Evolutionary conservation across 2,797 vertebrate species (phyloP).

Genomic region (Sciurus carolinensis): DNA sequence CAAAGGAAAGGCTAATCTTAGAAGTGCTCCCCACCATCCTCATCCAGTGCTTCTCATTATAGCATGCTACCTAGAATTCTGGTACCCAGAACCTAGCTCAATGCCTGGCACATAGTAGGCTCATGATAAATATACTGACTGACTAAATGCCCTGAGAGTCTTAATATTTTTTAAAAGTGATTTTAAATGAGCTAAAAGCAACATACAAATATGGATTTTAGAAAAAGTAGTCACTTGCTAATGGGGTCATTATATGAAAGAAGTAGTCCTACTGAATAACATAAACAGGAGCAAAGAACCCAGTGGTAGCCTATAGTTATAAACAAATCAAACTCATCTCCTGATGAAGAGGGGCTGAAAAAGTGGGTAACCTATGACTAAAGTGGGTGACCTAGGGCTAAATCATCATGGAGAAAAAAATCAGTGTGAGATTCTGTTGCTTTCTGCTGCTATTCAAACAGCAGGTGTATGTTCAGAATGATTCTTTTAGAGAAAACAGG

Average conservation of each 20-base stretch:
- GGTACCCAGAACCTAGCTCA: background rate
- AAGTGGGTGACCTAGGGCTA: background rate
- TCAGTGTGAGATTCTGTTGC: background rate
- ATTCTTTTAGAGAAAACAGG: conserved; percentile 50
- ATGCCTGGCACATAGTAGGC: background rate
- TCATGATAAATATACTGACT: background rate
- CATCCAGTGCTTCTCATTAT: background rate
- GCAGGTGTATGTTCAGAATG: background rate
- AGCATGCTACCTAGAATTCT: background rate
- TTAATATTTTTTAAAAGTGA: background rate
- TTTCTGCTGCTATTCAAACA: conserved; percentile 45
- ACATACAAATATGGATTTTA: background rate
- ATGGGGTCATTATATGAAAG: background rate
- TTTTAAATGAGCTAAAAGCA: conserved; percentile 48
- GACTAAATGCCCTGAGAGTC: background rate
- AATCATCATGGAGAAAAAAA: background rate
- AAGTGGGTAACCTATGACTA: background rate
- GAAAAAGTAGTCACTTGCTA: background rate
- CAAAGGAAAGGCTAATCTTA: background rate
- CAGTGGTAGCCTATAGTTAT: background rate
- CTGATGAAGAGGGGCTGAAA: background rate
- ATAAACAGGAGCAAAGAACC: background rate
- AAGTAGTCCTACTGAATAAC: background rate
- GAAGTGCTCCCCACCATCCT: background rate
- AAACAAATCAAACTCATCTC: background rate